Evolutionary conservation across 2,113 vertebrate genomes (phyloP), one percentile per base, ranked within the genome.

Genomic region (Charadrius vociferus): DNA sequence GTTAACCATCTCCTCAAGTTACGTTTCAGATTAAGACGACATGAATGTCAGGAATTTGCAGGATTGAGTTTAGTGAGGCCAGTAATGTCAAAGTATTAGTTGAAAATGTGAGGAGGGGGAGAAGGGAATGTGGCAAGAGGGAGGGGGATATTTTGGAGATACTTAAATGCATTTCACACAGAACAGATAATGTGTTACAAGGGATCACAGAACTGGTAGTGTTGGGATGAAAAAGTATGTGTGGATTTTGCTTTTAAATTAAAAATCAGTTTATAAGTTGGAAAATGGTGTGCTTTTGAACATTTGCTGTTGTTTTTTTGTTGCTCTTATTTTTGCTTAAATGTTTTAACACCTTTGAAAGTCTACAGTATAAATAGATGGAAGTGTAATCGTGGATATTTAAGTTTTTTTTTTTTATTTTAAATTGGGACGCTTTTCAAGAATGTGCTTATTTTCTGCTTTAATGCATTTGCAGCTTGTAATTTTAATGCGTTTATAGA

Each of bases 1-100:
- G 95, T 95, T 96, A 96, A 95, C 95, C 91, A 96, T 78, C 90
- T 97, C 80, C 96, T 98, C 95, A 93, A 96, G 88, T 97, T 97
- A 92, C 89, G 1, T 89, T 96, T 90, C 94, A 97, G 96, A 97
- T 97, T 98, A 98, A 81, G 86, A 93, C 30, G 96, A 94, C 90
- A 84, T 96, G 95, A 98, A 97, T 97, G 92, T 93, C 70, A 97
- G 95, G 97, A 98, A 97, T 98, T 95, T 95, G 93, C 94, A 96
- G 94, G 59, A 91, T 89, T 95, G 72, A 72, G 93, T 95, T 96
- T 90, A 95, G 90, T 93, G 95, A 95, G 95, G 92, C 92, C 84
- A 91, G 81, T 91, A 89, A 93, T 96, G 96, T 98, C 90, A 95
- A 81, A 92, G 90, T 91, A 93, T 88, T 96, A 85, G 94, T 3